Percentiles rank a stretch among this genome's conserved stretches.
These are phyloP conservation scores for Endomychus coccineus DNA, from an alignment of 2,888 invertebrate species.

Conservation along the genomic window DNA sequence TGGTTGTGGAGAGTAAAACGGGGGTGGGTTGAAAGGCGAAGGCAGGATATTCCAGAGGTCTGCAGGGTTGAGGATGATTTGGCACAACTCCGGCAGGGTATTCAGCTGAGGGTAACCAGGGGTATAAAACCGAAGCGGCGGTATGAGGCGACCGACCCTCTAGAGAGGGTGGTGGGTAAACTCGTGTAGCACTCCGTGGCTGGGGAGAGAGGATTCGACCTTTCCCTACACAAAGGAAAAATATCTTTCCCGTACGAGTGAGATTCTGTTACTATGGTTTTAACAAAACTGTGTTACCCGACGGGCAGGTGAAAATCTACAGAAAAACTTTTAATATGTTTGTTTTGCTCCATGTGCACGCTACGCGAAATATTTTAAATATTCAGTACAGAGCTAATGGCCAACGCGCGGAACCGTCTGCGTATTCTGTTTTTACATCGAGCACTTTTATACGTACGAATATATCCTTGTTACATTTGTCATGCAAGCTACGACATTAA, in stretches of 20 bases:
- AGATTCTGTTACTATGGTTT: slow-evolving; percentile 31
- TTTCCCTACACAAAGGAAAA: slow-evolving; percentile 32
- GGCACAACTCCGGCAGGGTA: slow-evolving; percentile 41
- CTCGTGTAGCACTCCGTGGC: slow-evolving; percentile 16
- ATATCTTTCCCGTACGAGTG: slow-evolving; percentile 20
- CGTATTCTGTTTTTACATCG: too few relatives aligned
- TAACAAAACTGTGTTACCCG: slow-evolving; percentile 23
- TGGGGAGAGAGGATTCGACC: slow-evolving; percentile 27
- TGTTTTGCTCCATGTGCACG: too few relatives aligned
- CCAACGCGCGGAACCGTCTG: too few relatives aligned
- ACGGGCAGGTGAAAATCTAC: slow-evolving; percentile 25
- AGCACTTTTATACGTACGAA: too few relatives aligned
- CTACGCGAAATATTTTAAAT: too few relatives aligned
- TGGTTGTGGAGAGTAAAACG: slow-evolving; percentile 28
- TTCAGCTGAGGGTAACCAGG: slow-evolving; percentile 37
- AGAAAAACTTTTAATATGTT: slow-evolving; percentile 9
- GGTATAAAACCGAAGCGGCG: slow-evolving; percentile 35
- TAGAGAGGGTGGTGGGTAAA: slow-evolving; percentile 24
- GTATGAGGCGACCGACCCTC: slow-evolving; percentile 25
- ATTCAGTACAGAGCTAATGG: too few relatives aligned
- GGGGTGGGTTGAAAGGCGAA: slow-evolving; percentile 19
- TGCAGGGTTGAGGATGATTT: slow-evolving; percentile 43
- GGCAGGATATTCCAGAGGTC: slow-evolving; percentile 38
- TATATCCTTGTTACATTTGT: too few relatives aligned
- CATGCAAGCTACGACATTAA: too few relatives aligned